Evolutionary conservation across 2,113 vertebrate genomes (phyloP).

Genomic region (Mustela nigripes): DNA sequence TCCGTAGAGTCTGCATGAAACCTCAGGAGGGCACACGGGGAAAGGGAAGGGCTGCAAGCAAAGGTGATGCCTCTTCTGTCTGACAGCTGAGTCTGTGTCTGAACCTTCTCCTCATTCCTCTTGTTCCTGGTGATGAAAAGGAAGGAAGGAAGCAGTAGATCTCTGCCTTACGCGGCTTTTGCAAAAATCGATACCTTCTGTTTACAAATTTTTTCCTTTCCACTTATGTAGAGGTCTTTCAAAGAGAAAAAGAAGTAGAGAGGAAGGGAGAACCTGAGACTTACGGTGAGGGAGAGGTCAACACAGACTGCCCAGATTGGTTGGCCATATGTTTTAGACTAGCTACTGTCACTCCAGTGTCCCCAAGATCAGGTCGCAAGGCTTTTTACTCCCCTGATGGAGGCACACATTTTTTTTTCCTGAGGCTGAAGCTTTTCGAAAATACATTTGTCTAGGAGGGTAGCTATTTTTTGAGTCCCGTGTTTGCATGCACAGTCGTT

Average conservation of each 20-base stretch:
- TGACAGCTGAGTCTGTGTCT: not conserved
- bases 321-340: not conserved
- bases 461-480: constrained; percentile 48
- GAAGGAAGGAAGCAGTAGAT: not conserved
- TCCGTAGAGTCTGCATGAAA: rapidly evolving
- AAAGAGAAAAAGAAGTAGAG: constrained; percentile 41
- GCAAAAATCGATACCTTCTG: constrained; percentile 30
- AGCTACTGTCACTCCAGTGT: not conserved
- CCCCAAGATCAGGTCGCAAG: not conserved
- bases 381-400: not conserved
- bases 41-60: not conserved
- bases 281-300: not conserved
- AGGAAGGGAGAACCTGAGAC: not conserved
- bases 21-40: rapidly evolving
- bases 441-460: constrained; percentile 14
- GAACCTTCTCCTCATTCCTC: not conserved
- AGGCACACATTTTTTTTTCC: constrained; percentile 25
- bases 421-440: constrained; percentile 13
- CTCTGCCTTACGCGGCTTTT: not conserved
- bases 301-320: not conserved
- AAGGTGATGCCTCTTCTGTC: not conserved
- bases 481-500: not conserved
- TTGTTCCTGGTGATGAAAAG: not conserved
- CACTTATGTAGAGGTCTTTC: not conserved
- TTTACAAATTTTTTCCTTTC: constrained; percentile 53